A percentile compares a stretch with the other conserved stretches of the same genome.
phyloP scores from a whole-genome alignment of 1,140 invertebrate species.

The Drosophila bocqueti region DNA sequence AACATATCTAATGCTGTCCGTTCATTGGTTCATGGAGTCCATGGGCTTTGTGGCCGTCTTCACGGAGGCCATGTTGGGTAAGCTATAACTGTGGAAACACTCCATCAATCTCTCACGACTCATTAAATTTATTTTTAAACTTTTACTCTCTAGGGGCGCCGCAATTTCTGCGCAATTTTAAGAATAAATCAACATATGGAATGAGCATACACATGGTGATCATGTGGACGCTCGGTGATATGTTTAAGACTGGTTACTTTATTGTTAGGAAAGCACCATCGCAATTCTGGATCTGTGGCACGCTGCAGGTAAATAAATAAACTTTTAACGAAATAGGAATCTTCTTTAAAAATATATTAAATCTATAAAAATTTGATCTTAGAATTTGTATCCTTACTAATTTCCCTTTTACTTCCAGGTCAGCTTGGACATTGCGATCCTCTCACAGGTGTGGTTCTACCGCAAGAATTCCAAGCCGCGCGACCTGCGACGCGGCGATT shows the following conservation, averaged over 20 bases:
- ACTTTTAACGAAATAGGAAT: too few relatives aligned
- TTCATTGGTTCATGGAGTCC: constrained; percentile 93
- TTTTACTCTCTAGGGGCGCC: constrained; percentile 88
- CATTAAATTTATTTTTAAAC: constrained; percentile 1
- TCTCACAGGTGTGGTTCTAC: constrained; percentile 88
- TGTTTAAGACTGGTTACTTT: constrained; percentile 99
- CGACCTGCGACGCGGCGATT: constrained; percentile 88
- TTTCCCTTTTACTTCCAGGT: constrained; percentile 51
- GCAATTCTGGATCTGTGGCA: constrained; percentile 98
- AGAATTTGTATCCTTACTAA: background rate
- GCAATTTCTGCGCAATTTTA: constrained; percentile 93
- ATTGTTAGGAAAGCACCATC: constrained; percentile 94
- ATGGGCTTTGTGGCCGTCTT: constrained; percentile 97
- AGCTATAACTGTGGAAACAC: background rate
- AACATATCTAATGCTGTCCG: constrained; percentile 94
- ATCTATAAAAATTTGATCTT: too few relatives aligned
- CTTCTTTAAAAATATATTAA: too few relatives aligned
- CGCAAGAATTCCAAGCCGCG: constrained; percentile 88
- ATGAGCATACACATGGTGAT: constrained; percentile 95
- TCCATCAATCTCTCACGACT: background rate
- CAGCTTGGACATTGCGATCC: constrained; percentile 86
- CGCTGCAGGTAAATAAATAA: constrained; percentile 94
- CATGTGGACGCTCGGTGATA: constrained; percentile 98
- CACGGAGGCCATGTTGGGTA: constrained; percentile 97
- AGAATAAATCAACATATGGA: constrained; percentile 91